Evolutionary conservation across 2,797 vertebrate genomes (phyloP), one percentile per base, ranked within the genome.

Genomic region (Falco peregrinus): DNA sequence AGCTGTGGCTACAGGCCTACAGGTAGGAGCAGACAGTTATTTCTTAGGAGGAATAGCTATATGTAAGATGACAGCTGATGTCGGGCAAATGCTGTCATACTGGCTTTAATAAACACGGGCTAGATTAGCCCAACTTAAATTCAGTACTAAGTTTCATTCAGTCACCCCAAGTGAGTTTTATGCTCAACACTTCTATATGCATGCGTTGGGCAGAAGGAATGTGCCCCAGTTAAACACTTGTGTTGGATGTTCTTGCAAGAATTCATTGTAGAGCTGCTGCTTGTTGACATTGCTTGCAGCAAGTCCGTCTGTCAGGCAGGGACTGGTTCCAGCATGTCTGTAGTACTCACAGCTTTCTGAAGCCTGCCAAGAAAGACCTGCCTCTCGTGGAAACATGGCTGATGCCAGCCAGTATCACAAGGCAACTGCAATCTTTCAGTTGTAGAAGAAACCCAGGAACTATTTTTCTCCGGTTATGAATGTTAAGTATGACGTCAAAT

Each of bases 1-100:
- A 98, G 99, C 99, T 88, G 99, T 99, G 84, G 99, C 99, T 60
- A 99, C 99, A 8, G 99, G 99, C 71, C 97, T 99, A 80, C 99
- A 99, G 98, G 99, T 99, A 95, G 92, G 93, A 80, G 35, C 53
- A 53, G 61, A 45, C 25, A 2, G 29, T 50, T 90, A 18, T 47
- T 94, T 68, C 16, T 50, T n/a, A 61, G 26, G 12, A 85, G 26
- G n/a, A 91, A 73, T 21, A 43, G 22, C 43, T 68, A 0, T 37
- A 12, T 48, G 14, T 39, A 31, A 63, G n/a, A 13, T 84, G 50
- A 43, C 3, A 68, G 21, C 43, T 90, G 48, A 77, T 70, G 24
- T 90, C 35, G 43, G 53, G 37, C 53, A 83, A 71, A 18, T 67
- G 37, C 5, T 35, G 57, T 35, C 11, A 54, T 28, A 9, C 8